Evolutionary conservation across 1,140 invertebrate species (phyloP).

Genomic region (Sarcophaga bullata): DNA sequence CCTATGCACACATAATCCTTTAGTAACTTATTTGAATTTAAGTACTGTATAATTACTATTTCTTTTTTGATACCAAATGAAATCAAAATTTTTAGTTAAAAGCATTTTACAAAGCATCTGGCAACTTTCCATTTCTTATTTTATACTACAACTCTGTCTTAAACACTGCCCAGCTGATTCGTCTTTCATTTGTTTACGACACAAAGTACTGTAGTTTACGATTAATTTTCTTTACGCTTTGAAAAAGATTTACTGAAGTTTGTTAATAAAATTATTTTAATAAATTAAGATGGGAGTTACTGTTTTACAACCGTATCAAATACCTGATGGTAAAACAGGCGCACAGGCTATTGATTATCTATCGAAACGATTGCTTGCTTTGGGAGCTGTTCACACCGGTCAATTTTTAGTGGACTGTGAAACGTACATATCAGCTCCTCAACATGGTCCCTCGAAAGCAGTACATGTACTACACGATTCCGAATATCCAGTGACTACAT

Average conservation of each 20-base stretch:
- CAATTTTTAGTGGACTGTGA: slow-evolving; percentile 96
- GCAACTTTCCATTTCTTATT: background rate
- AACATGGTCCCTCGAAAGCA: slow-evolving; percentile 73
- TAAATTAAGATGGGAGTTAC: slow-evolving; percentile 56
- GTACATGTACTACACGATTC: slow-evolving; percentile 94
- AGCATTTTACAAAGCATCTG: background rate
- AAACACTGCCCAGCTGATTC: background rate
- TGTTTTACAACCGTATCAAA: slow-evolving; percentile 81
- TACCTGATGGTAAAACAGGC: slow-evolving; percentile 86
- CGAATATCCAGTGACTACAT: slow-evolving; percentile 93
- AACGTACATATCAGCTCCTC: slow-evolving; percentile 84
- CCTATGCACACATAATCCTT: too few species aligned
- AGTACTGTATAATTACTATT: too few species aligned
- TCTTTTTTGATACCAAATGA: too few species aligned
- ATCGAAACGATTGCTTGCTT: slow-evolving; percentile 82
- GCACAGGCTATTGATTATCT: slow-evolving; percentile 86
- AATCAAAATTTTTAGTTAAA: too few species aligned
- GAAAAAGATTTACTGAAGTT: background rate
- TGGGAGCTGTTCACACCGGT: slow-evolving; percentile 87
- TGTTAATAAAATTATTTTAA: background rate
- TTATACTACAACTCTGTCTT: background rate
- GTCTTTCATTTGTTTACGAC: background rate
- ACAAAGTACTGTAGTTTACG: too few species aligned
- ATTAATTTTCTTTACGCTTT: too few species aligned
- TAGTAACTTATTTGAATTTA: too few species aligned